Base-by-base conservation (phyloP, 2,888 invertebrate species). In the Choreutis nemorana region DNA sequence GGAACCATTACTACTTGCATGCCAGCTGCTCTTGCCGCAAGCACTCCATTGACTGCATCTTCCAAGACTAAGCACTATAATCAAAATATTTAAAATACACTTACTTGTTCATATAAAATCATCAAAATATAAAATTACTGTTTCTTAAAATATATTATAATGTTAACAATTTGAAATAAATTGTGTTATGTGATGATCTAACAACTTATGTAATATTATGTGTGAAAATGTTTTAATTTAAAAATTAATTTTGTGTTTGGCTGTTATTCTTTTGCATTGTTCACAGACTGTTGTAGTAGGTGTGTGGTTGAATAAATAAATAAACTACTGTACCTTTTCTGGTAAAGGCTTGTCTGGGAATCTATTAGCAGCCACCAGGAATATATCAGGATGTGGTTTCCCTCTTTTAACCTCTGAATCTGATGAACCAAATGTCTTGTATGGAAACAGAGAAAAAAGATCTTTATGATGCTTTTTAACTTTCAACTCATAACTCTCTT, bases 1-100 rank as follows among this genome's bases (percentile, higher is more conserved):
- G 92, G 92, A 8, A 92, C 87, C 89, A 91, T 89, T 1, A 93
- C 85, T 2, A 86, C 86, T 61, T 91, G 91, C 94, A 95, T 95
- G 2, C 89, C 89, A 1, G 94, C 94, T 11, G 83, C 82, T 14
- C 73, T 54, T 0, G 87, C 94, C 2, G 91, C 91, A 35, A 77
- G 72, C 0, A 94, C 91, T 2, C 97, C 96, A 66, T 92, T 93
- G 0, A 90, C 87, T 2, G 96, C 89, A 75, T 97, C 96, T 73
- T 97, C 96, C 60, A 95, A 89, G 1, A 94, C 94, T 38, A 95
- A 64, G 50, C 91, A 90, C 86, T 87, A 23, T 23, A 9, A 23
- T 23, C 5, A 10, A 7, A 23, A 23, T 23, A n/a, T 3, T 49
- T 53, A 32, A 12, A 32, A 20, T 30, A 33, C 8, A 26, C n/a